phyloP scores from a whole-genome alignment of 2,113 vertebrate species.

The Oreochromis tanganicae region DNA sequence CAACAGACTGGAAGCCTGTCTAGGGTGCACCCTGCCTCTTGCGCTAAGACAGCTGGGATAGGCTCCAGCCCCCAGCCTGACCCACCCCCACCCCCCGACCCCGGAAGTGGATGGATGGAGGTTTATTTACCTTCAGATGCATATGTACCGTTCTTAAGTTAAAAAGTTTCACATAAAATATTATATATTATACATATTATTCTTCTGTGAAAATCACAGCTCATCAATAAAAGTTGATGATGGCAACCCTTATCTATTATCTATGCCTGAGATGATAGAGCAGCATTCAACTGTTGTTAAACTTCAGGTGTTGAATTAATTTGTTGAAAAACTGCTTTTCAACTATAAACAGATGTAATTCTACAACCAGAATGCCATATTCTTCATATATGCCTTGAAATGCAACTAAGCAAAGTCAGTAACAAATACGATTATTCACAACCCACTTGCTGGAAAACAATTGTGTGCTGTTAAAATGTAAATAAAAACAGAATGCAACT shows the following conservation, averaged over 20 bases:
- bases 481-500: not conserved
- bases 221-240: not conserved
- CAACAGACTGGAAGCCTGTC: not conserved
- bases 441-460: not conserved
- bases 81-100: not conserved
- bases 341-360: not conserved
- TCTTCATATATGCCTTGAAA: not conserved
- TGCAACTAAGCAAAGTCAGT: not conserved
- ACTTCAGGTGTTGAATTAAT: not conserved
- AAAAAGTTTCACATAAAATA: not conserved
- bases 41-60: not conserved
- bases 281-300: not conserved
- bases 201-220: not conserved
- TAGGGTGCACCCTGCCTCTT: not conserved
- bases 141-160: not conserved
- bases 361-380: not conserved
- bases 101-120: not conserved
- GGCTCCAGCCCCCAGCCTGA: not conserved
- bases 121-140: not conserved
- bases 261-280: not conserved
- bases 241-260: not conserved
- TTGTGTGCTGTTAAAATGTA: not conserved
- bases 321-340: not conserved
- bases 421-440: not conserved
- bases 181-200: not conserved